phyloP scores from a whole-genome alignment of 2,888 invertebrate species.

The Cremastinae sp. region DNA sequence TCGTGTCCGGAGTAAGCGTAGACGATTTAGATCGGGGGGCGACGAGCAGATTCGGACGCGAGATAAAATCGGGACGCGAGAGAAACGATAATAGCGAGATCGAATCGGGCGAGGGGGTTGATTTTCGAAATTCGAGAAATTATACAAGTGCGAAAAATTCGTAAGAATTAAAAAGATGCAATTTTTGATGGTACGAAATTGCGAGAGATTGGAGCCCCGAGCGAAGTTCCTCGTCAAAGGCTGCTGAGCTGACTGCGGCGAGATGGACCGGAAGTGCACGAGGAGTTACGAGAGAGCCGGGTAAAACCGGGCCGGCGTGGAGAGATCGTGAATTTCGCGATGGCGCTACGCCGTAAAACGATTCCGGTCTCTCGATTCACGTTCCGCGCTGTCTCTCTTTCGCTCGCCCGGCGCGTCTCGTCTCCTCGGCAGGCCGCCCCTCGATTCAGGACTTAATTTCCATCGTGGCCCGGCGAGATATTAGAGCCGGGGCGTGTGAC shows the following conservation, averaged over 20 bases:
- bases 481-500: conserved; percentile 76
- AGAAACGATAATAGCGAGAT: conserved; percentile 39
- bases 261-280: conserved; percentile 22
- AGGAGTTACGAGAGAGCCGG: conserved; percentile 12
- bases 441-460: conserved; percentile 75
- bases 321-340: conserved; percentile 59
- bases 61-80: conserved; percentile 67
- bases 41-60: conserved; percentile 72
- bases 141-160: no score
- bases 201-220: no score
- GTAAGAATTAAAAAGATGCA: no score
- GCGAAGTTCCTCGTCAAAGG: conserved; percentile 7
- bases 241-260: not conserved
- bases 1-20: no score
- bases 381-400: conserved; percentile 29
- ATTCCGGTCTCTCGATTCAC: conserved; percentile 56
- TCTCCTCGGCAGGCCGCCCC: conserved; percentile 26
- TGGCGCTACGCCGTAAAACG: conserved; percentile 53
- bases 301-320: conserved; percentile 22
- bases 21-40: no score
- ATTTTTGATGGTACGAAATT: no score
- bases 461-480: conserved; percentile 73
- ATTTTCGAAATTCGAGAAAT: no score
- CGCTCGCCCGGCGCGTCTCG: conserved; percentile 29
- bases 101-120: no score